Percentiles rank a stretch among this genome's conserved stretches.
Conservation (phyloP, 2,113 vertebrate species). For the Podarcis raffonei region DNA sequence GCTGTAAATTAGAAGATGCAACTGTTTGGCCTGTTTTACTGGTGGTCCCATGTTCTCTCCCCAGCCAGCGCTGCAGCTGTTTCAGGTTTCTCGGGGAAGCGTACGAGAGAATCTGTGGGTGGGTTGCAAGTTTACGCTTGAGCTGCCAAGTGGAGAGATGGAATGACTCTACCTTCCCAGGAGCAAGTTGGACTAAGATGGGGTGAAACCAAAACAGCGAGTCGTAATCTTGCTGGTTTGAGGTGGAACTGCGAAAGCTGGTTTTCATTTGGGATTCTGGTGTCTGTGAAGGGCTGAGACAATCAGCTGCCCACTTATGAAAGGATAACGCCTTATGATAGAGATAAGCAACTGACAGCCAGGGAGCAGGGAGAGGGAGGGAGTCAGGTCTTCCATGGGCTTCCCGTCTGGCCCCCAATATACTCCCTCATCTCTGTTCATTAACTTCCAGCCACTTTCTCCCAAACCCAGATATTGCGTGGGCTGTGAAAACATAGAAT, state of each 20-base stretch:
- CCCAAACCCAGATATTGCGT: not conserved
- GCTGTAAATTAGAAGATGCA: constrained; percentile 81
- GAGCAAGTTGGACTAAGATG: constrained; percentile 67
- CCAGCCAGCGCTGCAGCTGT: constrained; percentile 77
- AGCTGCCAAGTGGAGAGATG: constrained; percentile 73
- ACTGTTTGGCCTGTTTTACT: constrained; percentile 78
- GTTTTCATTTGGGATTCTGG: constrained; percentile 26
- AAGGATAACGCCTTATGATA: not conserved
- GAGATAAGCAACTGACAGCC: not conserved
- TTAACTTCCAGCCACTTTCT: not conserved
- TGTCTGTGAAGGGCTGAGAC: not conserved
- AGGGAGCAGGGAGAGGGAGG: not conserved
- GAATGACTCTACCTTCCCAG: constrained; percentile 79
- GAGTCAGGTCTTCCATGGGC: no score
- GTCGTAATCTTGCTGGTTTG: constrained; percentile 41
- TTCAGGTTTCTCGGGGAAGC: constrained; percentile 77
- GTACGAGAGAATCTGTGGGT: constrained; percentile 70
- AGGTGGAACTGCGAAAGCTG: constrained; percentile 36
- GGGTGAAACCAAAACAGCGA: constrained; percentile 69
- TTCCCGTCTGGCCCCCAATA: not conserved
- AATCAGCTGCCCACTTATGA: not conserved
- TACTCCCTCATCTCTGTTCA: not conserved
- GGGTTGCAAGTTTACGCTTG: constrained; percentile 74
- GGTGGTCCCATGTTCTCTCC: constrained; percentile 72
- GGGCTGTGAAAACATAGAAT: no score